Percentiles rank a stretch among this genome's conserved stretches.
Evolutionary conservation across 2,888 invertebrate genomes (phyloP).

Genomic region (Xylophagus ater): DNA sequence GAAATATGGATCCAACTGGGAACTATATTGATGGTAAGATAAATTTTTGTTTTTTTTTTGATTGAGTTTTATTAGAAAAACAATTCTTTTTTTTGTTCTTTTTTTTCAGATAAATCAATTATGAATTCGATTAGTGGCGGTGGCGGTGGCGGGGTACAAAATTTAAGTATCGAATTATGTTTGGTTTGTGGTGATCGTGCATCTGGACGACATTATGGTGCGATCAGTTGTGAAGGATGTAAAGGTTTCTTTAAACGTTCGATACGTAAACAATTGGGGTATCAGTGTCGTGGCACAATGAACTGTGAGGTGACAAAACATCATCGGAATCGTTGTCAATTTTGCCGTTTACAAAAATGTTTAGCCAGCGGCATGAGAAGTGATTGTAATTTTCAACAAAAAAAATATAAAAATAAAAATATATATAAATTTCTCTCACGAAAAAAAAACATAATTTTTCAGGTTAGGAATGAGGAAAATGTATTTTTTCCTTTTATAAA

Average conservation of each 20-base stretch:
- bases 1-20: not conserved
- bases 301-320: conserved; percentile 98
- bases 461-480: too few relatives aligned
- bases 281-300: conserved; percentile 90
- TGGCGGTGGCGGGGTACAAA: conserved; percentile 12
- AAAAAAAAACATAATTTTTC: too few relatives aligned
- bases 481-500: not conserved
- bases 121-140: not conserved
- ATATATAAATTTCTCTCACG: not conserved
- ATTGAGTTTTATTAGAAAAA: not conserved
- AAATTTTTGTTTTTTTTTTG: not conserved
- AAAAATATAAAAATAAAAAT: not conserved
- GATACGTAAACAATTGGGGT: conserved; percentile 92
- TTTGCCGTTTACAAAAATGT: conserved; percentile 95
- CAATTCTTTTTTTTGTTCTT: too few relatives aligned
- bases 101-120: not conserved
- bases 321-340: conserved; percentile 96
- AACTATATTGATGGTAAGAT: not conserved
- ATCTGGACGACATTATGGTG: conserved; percentile 90
- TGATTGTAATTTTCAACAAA: conserved; percentile 68
- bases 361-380: conserved; percentile 96
- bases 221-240: conserved; percentile 84
- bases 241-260: conserved; percentile 98
- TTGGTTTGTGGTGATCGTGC: conserved; percentile 94
- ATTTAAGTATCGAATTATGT: conserved; percentile 58